Percentiles rank a stretch among this genome's conserved stretches.
Conservation (phyloP, 1,140 invertebrate genomes). For the Cydia fagiglandana region DNA sequence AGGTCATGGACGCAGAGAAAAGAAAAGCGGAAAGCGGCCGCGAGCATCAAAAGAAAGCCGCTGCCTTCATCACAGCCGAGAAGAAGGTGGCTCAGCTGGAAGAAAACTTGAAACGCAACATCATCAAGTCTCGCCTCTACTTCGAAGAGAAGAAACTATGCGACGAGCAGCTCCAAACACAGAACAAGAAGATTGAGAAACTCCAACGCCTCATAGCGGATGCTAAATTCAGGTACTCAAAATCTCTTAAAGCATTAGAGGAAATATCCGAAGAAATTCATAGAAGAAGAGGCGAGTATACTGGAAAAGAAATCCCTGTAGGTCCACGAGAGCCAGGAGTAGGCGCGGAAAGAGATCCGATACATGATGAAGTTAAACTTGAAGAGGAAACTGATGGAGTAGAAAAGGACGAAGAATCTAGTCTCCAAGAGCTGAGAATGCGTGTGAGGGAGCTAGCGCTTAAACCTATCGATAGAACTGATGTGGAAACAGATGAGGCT, state of each 20-base stretch:
- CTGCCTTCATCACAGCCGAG: conserved; percentile 87
- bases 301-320: conserved; percentile 71
- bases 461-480: conserved; percentile 81
- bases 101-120: conserved; percentile 87
- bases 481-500: conserved; percentile 81
- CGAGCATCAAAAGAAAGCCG: conserved; percentile 90
- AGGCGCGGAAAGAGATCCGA: conserved; percentile 87
- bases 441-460: conserved; percentile 81
- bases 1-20: conserved; percentile 97
- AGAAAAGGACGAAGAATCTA: conserved; percentile 70
- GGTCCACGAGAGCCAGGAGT: conserved; percentile 93
- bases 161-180: conserved; percentile 93
- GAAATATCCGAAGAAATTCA: conserved; percentile 97
- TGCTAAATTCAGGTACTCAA: conserved; percentile 91
- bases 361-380: conserved; percentile 72
- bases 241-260: conserved; percentile 91
- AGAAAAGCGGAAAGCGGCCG: conserved; percentile 91
- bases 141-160: conserved; percentile 96
- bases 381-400: conserved; percentile 54
- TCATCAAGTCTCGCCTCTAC: conserved; percentile 93
- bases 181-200: conserved; percentile 90
- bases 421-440: conserved; percentile 78
- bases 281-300: conserved; percentile 77
- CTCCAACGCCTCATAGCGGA: conserved; percentile 88
- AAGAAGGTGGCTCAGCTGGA: conserved; percentile 87